A percentile compares a stretch with the other conserved stretches of the same genome.
Evolutionary conservation across 2,113 vertebrate genomes (phyloP).

Genomic region (Nettapus auritus): DNA sequence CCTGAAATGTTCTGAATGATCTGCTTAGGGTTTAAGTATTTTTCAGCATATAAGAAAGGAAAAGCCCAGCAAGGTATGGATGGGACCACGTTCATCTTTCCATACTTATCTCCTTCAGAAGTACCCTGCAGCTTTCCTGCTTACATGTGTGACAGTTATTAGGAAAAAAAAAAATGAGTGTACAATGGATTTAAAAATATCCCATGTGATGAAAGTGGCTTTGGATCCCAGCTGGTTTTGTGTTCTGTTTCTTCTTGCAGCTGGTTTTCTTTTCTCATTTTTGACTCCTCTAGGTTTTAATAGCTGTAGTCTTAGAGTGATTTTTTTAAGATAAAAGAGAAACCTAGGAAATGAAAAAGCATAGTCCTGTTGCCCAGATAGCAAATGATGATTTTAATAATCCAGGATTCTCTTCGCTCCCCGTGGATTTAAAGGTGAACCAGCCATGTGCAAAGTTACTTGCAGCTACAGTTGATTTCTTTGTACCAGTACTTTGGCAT

Average conservation of each 20-base stretch:
- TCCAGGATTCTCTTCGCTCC: neutral
- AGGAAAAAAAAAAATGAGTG: neutral
- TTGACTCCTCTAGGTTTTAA: neutral
- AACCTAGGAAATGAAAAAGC: neutral
- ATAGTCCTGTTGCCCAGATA: neutral
- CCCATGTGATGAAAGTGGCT: neutral
- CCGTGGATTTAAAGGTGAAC: neutral
- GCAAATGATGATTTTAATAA: neutral
- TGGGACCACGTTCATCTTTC: neutral
- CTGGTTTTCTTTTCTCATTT: neutral
- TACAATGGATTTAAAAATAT: neutral
- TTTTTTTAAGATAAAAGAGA: neutral
- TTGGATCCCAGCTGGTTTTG: neutral
- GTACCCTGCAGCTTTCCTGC: neutral
- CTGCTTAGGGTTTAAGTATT: neutral
- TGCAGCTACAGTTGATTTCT: conserved; percentile 17
- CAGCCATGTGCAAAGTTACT: neutral
- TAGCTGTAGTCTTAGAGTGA: neutral
- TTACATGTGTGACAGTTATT: neutral
- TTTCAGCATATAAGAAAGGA: neutral
- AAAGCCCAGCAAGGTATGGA: neutral
- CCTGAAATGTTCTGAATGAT: neutral
- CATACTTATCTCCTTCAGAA: neutral
- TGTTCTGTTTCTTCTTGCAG: neutral
- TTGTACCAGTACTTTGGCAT: neutral